Conservation (phyloP, 2,888 invertebrate species). For the Resseliella maxima region DNA sequence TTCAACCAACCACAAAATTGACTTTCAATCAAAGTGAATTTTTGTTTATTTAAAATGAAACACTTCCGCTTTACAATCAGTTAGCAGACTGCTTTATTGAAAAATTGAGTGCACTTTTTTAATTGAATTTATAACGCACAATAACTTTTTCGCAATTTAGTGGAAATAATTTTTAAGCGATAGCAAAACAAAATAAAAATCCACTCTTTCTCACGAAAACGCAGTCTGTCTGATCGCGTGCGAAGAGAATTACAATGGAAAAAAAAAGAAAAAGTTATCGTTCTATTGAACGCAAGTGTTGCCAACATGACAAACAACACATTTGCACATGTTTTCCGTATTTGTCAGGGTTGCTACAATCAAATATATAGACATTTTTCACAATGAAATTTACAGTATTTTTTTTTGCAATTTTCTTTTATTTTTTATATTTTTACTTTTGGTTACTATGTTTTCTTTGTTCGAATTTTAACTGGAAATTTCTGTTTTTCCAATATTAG, state of each 20-base stretch:
- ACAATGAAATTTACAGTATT: too few relatives aligned
- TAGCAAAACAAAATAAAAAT: conserved; percentile 24
- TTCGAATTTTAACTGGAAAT: too few relatives aligned
- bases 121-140: neutral
- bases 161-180: neutral
- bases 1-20: too few relatives aligned
- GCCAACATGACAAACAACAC: neutral
- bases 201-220: conserved; percentile 20
- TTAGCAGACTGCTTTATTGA: too few relatives aligned
- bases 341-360: conserved; percentile 48
- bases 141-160: neutral
- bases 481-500: too few relatives aligned
- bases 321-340: conserved; percentile 4
- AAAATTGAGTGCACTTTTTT: neutral
- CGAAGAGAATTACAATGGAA: conserved; percentile 23
- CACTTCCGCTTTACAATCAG: too few relatives aligned
- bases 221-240: conserved; percentile 45
- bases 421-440: too few relatives aligned
- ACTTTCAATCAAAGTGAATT: too few relatives aligned
- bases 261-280: conserved; percentile 2
- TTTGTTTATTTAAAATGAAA: too few relatives aligned
- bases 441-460: too few relatives aligned
- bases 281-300: conserved; percentile 11
- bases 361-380: too few relatives aligned
- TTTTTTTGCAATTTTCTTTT: too few relatives aligned